Percentiles rank a stretch among this genome's conserved stretches.
Evolutionary conservation across 1,140 invertebrate species (phyloP).

Genomic region (Zaprionus taronus): DNA sequence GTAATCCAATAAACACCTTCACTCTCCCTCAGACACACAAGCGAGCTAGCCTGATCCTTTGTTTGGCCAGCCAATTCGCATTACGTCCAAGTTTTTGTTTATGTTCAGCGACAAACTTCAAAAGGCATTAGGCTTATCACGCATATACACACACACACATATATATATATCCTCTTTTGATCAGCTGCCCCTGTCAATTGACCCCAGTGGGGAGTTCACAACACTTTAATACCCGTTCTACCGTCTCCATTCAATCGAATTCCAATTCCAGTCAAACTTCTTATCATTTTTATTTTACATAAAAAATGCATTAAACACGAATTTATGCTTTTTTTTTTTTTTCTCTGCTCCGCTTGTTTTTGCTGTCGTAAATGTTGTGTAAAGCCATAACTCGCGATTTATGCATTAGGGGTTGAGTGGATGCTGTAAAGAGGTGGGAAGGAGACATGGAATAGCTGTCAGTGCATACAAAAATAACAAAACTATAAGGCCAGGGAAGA

Average conservation of each 20-base stretch:
- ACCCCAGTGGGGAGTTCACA: constrained; percentile 40
- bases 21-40: not conserved
- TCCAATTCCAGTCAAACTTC: constrained; percentile 24
- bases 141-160: not conserved
- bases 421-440: constrained; percentile 20
- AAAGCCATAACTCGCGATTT: constrained; percentile 63
- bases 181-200: constrained; percentile 38
- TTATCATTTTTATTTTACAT: constrained; percentile 61
- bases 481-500: not conserved
- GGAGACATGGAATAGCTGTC: constrained; percentile 58
- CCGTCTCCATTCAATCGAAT: constrained; percentile 35
- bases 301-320: constrained; percentile 62
- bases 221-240: constrained; percentile 19
- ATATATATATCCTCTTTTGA: constrained; percentile 7
- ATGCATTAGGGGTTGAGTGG: constrained; percentile 29
- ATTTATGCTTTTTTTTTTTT: constrained; percentile 66
- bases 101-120: constrained; percentile 25
- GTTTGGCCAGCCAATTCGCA: constrained; percentile 30
- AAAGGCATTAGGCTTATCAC: constrained; percentile 31
- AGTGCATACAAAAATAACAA: constrained; percentile 26
- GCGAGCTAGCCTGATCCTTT: constrained; percentile 20
- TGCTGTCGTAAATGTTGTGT: constrained; percentile 59
- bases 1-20: constrained; percentile 78
- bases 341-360: constrained; percentile 16
- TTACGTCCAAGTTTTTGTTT: constrained; percentile 21